phyloP scores from a whole-genome alignment of 2,113 vertebrate species.

The Platycercus adscitus region DNA sequence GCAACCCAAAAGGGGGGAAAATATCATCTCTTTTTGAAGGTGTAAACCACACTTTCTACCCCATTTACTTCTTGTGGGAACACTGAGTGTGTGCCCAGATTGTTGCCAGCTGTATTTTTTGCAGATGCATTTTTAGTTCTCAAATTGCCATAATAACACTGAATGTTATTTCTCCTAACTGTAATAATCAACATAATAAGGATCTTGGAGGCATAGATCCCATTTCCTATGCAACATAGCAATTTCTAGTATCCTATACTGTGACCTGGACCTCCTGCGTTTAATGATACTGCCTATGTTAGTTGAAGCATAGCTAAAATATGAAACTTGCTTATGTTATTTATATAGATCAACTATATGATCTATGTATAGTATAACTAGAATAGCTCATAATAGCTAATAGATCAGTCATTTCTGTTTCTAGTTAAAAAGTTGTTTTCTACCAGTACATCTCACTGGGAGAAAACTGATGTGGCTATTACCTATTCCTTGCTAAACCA shows the following conservation, averaged over 20 bases:
- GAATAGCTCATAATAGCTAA: background rate
- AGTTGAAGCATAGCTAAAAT: background rate
- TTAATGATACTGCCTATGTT: background rate
- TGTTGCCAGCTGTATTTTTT: slow-evolving; percentile 6
- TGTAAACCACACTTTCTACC: slow-evolving; percentile 4
- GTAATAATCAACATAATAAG: slow-evolving; percentile 6
- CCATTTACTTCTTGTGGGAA: slow-evolving; percentile 46
- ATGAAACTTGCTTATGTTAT: background rate
- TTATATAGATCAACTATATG: background rate
- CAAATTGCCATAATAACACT: background rate
- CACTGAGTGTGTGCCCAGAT: background rate
- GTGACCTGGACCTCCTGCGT: background rate
- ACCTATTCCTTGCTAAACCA: slow-evolving; percentile 39
- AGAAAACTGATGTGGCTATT: slow-evolving; percentile 45
- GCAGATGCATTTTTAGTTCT: slow-evolving; percentile 31
- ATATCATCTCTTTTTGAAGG: background rate
- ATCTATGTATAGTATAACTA: background rate
- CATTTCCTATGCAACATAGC: background rate
- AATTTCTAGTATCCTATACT: background rate
- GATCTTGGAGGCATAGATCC: background rate
- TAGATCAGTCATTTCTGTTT: slow-evolving; percentile 32
- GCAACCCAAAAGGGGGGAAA: background rate
- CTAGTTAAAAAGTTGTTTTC: slow-evolving; percentile 30
- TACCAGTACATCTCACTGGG: background rate
- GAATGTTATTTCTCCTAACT: slow-evolving; percentile 12